These are phyloP conservation scores for Drosophila rhopaloa DNA, from an alignment of 1,140 invertebrate genomes.

Conservation along the genomic window DNA sequence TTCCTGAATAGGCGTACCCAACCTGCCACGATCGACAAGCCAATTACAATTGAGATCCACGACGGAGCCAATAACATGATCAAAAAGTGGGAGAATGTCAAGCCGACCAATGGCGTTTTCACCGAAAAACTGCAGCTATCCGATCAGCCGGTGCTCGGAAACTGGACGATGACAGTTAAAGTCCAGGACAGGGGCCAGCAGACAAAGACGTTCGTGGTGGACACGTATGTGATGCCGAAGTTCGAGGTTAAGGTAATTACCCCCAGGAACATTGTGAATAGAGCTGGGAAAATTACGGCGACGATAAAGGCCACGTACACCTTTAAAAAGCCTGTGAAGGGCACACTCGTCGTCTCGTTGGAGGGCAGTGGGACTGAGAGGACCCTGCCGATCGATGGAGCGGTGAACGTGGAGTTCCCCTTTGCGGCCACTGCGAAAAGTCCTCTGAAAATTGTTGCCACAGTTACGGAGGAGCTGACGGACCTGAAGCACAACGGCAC, in stretches of 20 bases:
- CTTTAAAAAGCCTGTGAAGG: slow-evolving; percentile 91
- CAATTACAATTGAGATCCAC: slow-evolving; percentile 50
- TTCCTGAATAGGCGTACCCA: slow-evolving; percentile 91
- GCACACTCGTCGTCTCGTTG: slow-evolving; percentile 88
- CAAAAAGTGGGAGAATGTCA: slow-evolving; percentile 90
- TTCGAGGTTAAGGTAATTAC: slow-evolving; percentile 94
- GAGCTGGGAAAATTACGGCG: slow-evolving; percentile 90
- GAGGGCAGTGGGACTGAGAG: slow-evolving; percentile 86
- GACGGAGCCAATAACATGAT: slow-evolving; percentile 84
- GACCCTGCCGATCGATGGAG: slow-evolving; percentile 89
- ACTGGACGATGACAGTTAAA: slow-evolving; percentile 92
- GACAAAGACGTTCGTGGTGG: slow-evolving; percentile 83
- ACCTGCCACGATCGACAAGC: slow-evolving; percentile 85
- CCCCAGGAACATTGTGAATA: slow-evolving; percentile 91
- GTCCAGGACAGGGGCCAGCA: slow-evolving; percentile 25
- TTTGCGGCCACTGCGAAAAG: slow-evolving; percentile 57
- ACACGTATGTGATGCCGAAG: slow-evolving; percentile 96
- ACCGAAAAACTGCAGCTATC: slow-evolving; percentile 92
- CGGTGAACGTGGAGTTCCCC: slow-evolving; percentile 88
- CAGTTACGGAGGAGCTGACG: slow-evolving; percentile 91
- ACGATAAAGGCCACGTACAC: slow-evolving; percentile 90
- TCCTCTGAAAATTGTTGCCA: slow-evolving; percentile 89
- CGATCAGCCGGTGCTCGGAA: slow-evolving; percentile 93
- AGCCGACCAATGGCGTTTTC: slow-evolving; percentile 91
- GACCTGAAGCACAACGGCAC: slow-evolving; percentile 91